phyloP scores from a whole-genome alignment of 2,888 invertebrate species.

The Augochlorella aurata region DNA sequence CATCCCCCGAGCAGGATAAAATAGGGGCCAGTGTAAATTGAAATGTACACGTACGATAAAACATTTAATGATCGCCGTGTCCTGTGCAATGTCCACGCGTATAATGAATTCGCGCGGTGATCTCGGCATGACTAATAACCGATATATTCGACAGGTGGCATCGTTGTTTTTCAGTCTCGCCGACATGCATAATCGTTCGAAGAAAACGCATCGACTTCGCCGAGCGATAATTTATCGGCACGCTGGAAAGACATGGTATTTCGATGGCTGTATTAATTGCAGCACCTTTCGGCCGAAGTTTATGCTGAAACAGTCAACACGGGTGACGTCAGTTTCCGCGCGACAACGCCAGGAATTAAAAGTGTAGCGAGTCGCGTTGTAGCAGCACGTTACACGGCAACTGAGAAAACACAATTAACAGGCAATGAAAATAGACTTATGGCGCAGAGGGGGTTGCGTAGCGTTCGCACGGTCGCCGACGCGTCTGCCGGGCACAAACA shows the following conservation, averaged over 20 bases:
- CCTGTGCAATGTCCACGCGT: no score
- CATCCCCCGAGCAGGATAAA: no score
- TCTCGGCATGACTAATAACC: no score
- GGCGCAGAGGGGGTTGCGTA: constrained; percentile 46
- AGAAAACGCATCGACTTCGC: not conserved
- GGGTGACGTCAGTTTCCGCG: not conserved
- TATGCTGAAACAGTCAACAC: not conserved
- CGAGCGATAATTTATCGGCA: not conserved
- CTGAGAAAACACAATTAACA: constrained; percentile 61
- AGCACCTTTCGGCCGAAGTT: not conserved
- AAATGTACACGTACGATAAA: no score
- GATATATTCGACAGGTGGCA: no score
- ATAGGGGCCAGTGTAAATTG: no score
- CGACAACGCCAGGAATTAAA: constrained; percentile 7
- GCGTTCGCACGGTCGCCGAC: constrained; percentile 22
- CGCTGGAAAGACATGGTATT: not conserved
- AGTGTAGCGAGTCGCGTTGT: constrained; percentile 30
- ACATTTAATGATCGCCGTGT: no score
- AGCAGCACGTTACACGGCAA: constrained; percentile 46
- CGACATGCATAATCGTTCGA: not conserved
- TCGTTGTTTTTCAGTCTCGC: no score
- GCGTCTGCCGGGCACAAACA: constrained; percentile 57
- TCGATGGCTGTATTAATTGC: not conserved
- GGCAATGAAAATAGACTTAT: constrained; percentile 60
- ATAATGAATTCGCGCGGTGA: no score